phyloP scores from a whole-genome alignment of 37 sponge, comb jelly and placozoan genomes.

The Eunapius fragilis region DNA sequence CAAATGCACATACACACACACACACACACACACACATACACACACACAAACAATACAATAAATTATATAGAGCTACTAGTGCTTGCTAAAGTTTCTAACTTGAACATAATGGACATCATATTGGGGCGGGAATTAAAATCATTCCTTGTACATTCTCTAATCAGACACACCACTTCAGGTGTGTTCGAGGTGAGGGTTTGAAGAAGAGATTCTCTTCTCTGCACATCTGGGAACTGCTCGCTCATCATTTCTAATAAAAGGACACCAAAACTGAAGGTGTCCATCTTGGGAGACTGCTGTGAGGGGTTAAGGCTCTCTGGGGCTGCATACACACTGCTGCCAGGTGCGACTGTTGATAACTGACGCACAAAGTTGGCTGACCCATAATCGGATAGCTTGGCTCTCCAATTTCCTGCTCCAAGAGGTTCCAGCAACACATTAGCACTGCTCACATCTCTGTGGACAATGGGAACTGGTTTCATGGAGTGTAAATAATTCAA shows the following conservation, averaged over 20 bases:
- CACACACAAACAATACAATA: no score
- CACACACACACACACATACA: no score
- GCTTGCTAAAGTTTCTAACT: background rate
- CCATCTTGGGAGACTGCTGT: conserved; percentile 55
- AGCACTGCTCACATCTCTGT: conserved; percentile 69
- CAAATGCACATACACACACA: no score
- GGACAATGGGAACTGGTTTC: conserved; percentile 54
- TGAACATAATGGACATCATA: background rate
- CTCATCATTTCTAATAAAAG: conserved; percentile 50
- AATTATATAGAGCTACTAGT: background rate
- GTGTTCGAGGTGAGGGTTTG: background rate
- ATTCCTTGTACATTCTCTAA: background rate
- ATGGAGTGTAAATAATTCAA: conserved; percentile 59
- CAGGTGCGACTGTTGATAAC: conserved; percentile 32
- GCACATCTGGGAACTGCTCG: conserved; percentile 32
- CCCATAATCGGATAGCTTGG: conserved; percentile 65
- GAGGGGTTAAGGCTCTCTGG: conserved; percentile 39
- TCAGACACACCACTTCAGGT: background rate
- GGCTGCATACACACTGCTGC: conserved; percentile 50
- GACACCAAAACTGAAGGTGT: conserved; percentile 61
- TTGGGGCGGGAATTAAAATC: background rate
- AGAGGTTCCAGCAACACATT: conserved; percentile 40
- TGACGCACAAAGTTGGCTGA: conserved; percentile 60
- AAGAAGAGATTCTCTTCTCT: background rate
- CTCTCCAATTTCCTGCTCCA: conserved; percentile 8